Evolutionary conservation across 2,888 invertebrate species (phyloP).

Genomic region (Prenolepis imparis): DNA sequence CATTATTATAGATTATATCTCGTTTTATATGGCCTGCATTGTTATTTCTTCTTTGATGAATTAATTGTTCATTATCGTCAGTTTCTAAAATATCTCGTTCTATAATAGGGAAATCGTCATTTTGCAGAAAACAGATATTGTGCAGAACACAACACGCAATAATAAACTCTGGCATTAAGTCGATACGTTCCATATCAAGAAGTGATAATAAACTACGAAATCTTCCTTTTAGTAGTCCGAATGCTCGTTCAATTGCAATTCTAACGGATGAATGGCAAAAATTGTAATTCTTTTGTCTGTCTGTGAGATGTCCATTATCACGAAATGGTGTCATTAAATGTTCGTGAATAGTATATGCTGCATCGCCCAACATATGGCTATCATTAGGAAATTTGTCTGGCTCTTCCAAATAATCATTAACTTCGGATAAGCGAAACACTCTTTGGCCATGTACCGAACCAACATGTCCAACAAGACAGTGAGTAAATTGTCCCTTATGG

Average conservation of each 20-base stretch:
- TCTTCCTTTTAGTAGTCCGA: background rate
- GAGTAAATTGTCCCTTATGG: background rate
- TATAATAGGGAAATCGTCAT: background rate
- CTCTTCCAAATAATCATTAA: background rate
- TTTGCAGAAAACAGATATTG: background rate
- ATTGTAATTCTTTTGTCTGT: constrained; percentile 10
- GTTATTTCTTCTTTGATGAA: background rate
- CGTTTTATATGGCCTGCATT: background rate
- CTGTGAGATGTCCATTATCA: background rate
- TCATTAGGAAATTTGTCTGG: background rate
- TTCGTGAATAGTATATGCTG: background rate
- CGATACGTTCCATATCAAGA: background rate
- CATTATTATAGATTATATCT: background rate
- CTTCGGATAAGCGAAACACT: constrained; percentile 3
- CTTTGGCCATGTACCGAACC: constrained; percentile 5
- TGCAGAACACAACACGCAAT: background rate
- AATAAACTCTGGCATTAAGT: constrained; percentile 1
- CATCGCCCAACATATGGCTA: background rate
- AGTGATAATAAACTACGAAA: background rate
- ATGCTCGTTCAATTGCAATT: background rate
- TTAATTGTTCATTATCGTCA: background rate
- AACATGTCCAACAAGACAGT: background rate
- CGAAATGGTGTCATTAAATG: background rate
- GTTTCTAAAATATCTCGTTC: background rate
- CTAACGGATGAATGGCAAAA: background rate